Base-by-base conservation (phyloP, 2,888 invertebrate genomes). In the Leptopterna dolabrata region DNA sequence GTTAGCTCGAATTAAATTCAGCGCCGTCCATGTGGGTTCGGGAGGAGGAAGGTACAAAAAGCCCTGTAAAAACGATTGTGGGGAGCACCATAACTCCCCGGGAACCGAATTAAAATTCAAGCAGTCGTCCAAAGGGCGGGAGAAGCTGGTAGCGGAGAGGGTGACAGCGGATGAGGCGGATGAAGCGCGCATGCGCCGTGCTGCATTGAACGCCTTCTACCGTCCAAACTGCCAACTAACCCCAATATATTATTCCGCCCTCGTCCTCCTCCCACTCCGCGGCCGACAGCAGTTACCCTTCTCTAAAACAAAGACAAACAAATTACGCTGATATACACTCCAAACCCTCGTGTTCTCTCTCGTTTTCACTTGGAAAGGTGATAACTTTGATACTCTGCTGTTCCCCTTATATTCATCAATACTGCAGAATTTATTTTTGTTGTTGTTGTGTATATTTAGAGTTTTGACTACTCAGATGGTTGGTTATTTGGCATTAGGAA, bases 251-350 rank as follows among this genome's bases (percentile, higher is more conserved):
- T 70, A 83, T 83, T 96, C 96, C 0, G 95, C 95, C 0, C 95
- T 95, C 14, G 96, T 95, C 0, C 94, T 94, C 89, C 97, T 95
- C 95, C 41, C 97, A 97, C 0, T 95, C 95, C 86, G 27, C 63
- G 30, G 55, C 81, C 24, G 55, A 45, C 47, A 47, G 29, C 81
- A 81, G 51, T 55, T 30, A 30, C 81, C 51, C 81, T 27, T 36
- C 41, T 24, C 70, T 70, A 30, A 43, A 70, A 83, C 83, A 83
- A 83, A 83, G 70, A 47, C 83, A 83, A 83, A 83, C 83, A 83
- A 83, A 83, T 83, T 83, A 83, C 83, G 70, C 63, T 63, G 70
- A 36, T 55, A 70, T 83, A 83, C 45, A 55, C 30, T 41, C 70
- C 78, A 9, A 43, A 27, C 2, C 45, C 43, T 63, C 27, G 24